Evolutionary conservation across 2,113 vertebrate species (phyloP), one percentile per base, ranked within the genome.

Genomic region (Stegostoma tigrinum): DNA sequence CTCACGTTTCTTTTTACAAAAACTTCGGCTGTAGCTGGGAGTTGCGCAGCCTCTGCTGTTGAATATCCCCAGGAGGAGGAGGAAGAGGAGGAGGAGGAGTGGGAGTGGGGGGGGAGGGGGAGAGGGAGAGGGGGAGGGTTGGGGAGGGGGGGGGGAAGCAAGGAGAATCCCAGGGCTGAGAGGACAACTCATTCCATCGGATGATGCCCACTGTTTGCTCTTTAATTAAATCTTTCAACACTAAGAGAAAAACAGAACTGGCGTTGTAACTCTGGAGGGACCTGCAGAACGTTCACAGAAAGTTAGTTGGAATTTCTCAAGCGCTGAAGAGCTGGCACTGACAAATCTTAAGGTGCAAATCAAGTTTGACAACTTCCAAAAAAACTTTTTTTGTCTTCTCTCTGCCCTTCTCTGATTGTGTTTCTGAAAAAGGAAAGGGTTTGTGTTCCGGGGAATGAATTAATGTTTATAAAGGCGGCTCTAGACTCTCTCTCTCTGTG

Each of bases 321-420:
- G 21, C 17, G 17, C 80, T 93, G 89, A n/a, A 93, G 66, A n/a
- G n/a, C 89, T 38, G 64, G 67, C 34, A 64, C n/a, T 89, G 86
- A 89, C 86, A 38, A 91, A 91, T 91, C 55, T 91, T 67, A 93
- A n/a, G 61, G 66, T 38, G 89, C 89, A 66, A 67, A 93, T 67
- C 89, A 42, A 93, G 89, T 93, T 93, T 93, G 89, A 93, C 89
- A 93, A 93, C 61, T 42, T 93, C 7, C 3, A 7, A 21, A 93
- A 93, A 21, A 91, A 91, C 4, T 38, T n/a, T 91, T 66, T n/a
- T 10, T 8, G 5, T 42, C 42, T 5, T 52, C 86, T 52, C 27
- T 61, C 86, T 89, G 1, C 15, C 24, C 30, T 23, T 17, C 45
- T 89, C 23, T 61, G 2, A 3, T 17, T 42, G 89, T 66, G 30